Conservation (phyloP, 1,140 invertebrate genomes). For the Drosophila equinoxialis region DNA sequence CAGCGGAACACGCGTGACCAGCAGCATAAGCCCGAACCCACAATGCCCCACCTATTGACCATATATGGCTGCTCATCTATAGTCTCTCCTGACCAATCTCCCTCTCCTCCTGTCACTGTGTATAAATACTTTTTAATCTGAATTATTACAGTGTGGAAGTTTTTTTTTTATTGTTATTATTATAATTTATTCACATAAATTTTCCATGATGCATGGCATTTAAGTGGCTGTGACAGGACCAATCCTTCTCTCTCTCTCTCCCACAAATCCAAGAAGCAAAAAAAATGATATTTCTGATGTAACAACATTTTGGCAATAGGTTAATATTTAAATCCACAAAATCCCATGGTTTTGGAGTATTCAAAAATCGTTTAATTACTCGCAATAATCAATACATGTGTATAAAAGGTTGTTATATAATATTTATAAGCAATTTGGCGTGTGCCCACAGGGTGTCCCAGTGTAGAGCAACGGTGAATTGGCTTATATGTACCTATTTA, state of each 20-base stretch:
- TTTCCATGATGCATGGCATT: constrained; percentile 73
- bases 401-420: constrained; percentile 11
- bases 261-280: background rate
- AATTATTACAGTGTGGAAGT: constrained; percentile 65
- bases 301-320: constrained; percentile 26
- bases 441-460: background rate
- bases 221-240: constrained; percentile 63
- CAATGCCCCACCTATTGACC: background rate
- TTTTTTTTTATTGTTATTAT: constrained; percentile 61
- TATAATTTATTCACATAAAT: constrained; percentile 77
- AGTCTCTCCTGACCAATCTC: background rate
- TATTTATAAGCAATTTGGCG: constrained; percentile 16
- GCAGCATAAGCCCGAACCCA: constrained; percentile 33
- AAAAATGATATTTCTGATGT: background rate
- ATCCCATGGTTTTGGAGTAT: constrained; percentile 10
- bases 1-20: constrained; percentile 53
- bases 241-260: background rate
- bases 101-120: constrained; percentile 48
- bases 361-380: constrained; percentile 36
- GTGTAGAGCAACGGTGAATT: background rate
- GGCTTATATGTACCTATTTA: no score
- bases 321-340: constrained; percentile 16
- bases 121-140: constrained; percentile 77
- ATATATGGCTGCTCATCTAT: background rate
- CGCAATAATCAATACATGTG: constrained; percentile 31